Evolutionary conservation across 2,888 invertebrate genomes (phyloP).

Genomic region (Brachyptera risi): DNA sequence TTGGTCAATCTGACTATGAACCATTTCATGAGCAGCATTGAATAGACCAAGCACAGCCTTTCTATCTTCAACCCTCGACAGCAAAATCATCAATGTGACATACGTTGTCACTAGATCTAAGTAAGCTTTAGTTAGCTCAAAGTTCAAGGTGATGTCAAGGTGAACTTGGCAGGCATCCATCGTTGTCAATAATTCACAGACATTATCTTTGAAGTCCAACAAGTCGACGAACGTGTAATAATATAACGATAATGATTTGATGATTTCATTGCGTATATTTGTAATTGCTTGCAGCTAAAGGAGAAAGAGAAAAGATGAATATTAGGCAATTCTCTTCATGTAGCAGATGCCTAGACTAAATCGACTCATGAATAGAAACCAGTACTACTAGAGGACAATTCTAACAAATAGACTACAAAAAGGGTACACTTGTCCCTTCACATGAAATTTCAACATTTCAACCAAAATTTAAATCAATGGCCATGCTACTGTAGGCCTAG

Average conservation of each 20-base stretch:
- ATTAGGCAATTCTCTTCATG: not conserved
- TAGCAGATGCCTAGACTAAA: not conserved
- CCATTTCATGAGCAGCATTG: slow-evolving; percentile 96
- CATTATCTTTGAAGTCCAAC: slow-evolving; percentile 94
- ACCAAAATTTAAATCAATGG: no score
- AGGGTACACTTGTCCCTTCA: no score
- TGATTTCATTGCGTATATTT: slow-evolving; percentile 86
- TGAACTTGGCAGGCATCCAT: slow-evolving; percentile 96
- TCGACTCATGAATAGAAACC: not conserved
- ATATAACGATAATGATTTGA: slow-evolving; percentile 93
- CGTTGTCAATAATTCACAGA: slow-evolving; percentile 84
- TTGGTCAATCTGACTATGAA: slow-evolving; percentile 81
- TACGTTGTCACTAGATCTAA: slow-evolving; percentile 92
- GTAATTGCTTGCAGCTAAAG: slow-evolving; percentile 72
- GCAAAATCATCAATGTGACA: slow-evolving; percentile 90
- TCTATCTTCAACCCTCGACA: slow-evolving; percentile 97
- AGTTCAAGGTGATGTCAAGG: slow-evolving; percentile 92
- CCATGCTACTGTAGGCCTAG: no score
- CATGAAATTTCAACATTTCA: no score
- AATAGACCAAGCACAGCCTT: slow-evolving; percentile 96
- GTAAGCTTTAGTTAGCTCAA: slow-evolving; percentile 93
- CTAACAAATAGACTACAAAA: no score
- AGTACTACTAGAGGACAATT: not conserved
- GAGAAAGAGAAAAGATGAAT: slow-evolving; percentile 14
- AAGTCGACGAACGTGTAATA: slow-evolving; percentile 99